Base-by-base conservation (phyloP, 2,113 vertebrate species). In the Stegostoma tigrinum region DNA sequence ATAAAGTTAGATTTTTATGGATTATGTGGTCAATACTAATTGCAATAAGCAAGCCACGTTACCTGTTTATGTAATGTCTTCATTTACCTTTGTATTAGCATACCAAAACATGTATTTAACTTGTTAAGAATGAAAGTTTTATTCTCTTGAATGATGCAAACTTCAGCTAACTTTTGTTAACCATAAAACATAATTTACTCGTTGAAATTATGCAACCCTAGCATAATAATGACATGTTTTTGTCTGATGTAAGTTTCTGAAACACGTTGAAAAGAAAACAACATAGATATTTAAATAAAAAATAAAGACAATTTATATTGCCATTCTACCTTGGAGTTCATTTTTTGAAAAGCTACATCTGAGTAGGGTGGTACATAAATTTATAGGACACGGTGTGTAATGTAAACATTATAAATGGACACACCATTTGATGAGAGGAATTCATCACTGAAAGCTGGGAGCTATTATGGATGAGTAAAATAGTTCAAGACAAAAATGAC, bases 401-500 rank as follows among this genome's bases (percentile, higher is more conserved):
- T 72, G 68, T 72, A 95, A 95, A 95, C 94, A 95, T 72, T 95
- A 72, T 72, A 95, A 61, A 95, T 27, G 52, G 67, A 70, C 48
- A 45, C 75, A 72, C 72, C 75, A 95, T 95, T 95, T 95, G 72
- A 68, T 95, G 94, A 95, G 67, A 95, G 45, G 94, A 75, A 95
- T 61, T 95, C 94, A 95, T 68, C 30, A 45, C 42, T 95, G 72
- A 34, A 95, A 95, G 94, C 94, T 95, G 52, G 72, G 42, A 72
- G 66, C 94, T 72, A 75, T 34, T 72, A 72, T 3, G 42, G 52
- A 52, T 95, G 94, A 95, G 70, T 70, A 95, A 72, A 95, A 95
- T 95, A 45, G 93, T 94, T 70, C 93, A 42, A 94, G 93, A 94
- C 66, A 34, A 70, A 70, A 94, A 94, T 70, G 21, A 34, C n/a